phyloP scores from a whole-genome alignment of 1,140 invertebrate genomes.

The Vanessa atalanta region DNA sequence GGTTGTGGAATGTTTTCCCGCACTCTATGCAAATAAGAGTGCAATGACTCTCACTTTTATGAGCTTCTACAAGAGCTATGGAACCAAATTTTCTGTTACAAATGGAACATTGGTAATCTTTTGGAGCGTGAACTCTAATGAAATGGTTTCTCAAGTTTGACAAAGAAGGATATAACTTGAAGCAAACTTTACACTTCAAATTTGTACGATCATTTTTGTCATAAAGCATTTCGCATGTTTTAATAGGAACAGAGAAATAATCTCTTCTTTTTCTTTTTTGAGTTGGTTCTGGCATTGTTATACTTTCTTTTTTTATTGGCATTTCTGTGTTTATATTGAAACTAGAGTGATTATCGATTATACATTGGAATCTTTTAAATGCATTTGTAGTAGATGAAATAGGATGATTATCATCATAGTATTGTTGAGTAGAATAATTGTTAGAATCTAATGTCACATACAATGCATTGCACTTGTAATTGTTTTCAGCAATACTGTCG shows the following conservation, averaged over 20 bases:
- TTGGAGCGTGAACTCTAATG: slow-evolving; percentile 68
- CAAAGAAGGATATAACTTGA: slow-evolving; percentile 51
- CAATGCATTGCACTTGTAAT: slow-evolving; percentile 46
- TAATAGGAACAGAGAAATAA: slow-evolving; percentile 40
- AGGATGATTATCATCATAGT: slow-evolving; percentile 47
- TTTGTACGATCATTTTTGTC: slow-evolving; percentile 49
- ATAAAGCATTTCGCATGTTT: slow-evolving; percentile 55
- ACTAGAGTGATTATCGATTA: slow-evolving; percentile 36
- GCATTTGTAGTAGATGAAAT: slow-evolving; percentile 37
- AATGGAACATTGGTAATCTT: slow-evolving; percentile 55
- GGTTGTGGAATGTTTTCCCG: slow-evolving; percentile 63
- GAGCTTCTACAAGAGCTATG: slow-evolving; percentile 50
- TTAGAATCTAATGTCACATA: slow-evolving; percentile 53
- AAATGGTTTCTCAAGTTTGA: slow-evolving; percentile 62
- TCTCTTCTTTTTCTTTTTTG: slow-evolving; percentile 38
- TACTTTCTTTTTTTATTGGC: slow-evolving; percentile 18
- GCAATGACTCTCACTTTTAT: slow-evolving; percentile 60
- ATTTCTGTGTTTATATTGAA: slow-evolving; percentile 20
- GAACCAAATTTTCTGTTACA: slow-evolving; percentile 64
- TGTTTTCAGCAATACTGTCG: slow-evolving; percentile 36
- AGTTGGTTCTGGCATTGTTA: neutral
- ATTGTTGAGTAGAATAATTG: slow-evolving; percentile 50
- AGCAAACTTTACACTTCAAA: slow-evolving; percentile 59
- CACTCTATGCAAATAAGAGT: slow-evolving; percentile 61
- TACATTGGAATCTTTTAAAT: slow-evolving; percentile 42